Conservation (phyloP, 2,113 vertebrate species). For the Nothobranchius kuhntae region DNA sequence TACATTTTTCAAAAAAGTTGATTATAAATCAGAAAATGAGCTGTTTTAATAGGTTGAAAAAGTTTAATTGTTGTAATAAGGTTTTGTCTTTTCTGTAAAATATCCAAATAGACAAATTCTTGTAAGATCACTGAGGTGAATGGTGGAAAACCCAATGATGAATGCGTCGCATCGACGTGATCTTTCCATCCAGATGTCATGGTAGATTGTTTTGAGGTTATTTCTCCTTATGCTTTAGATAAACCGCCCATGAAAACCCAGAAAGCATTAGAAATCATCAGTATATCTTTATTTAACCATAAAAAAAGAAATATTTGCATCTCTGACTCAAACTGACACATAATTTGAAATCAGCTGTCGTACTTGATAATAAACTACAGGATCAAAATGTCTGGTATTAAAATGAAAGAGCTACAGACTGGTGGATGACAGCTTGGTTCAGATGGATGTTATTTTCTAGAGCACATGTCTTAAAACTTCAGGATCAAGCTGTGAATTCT, state of each 20-base stretch:
- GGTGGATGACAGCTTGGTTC: not conserved
- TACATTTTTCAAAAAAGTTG: not conserved
- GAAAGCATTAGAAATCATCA: not conserved
- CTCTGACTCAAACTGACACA: not conserved
- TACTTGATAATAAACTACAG: not conserved
- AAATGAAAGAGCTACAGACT: not conserved
- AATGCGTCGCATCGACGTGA: constrained; percentile 23
- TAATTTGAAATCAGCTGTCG: not conserved
- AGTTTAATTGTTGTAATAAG: not conserved
- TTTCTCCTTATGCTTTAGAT: not conserved
- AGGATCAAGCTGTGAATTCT: constrained; percentile 22
- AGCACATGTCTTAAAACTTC: constrained; percentile 4
- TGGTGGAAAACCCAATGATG: constrained; percentile 32
- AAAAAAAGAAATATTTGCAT: not conserved
- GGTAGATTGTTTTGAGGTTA: constrained; percentile 43
- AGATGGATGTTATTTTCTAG: not conserved
- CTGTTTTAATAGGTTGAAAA: not conserved
- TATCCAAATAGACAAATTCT: not conserved
- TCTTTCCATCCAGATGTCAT: constrained; percentile 53
- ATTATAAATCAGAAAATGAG: not conserved
- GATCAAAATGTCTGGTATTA: not conserved
- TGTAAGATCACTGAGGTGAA: constrained; percentile 1
- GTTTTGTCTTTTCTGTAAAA: not conserved
- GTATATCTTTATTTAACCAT: not conserved
- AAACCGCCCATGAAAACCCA: not conserved